Evolutionary conservation across 2,888 invertebrate genomes (phyloP), one percentile per base, ranked within the genome.

Genomic region (Hanleya hanleyi): DNA sequence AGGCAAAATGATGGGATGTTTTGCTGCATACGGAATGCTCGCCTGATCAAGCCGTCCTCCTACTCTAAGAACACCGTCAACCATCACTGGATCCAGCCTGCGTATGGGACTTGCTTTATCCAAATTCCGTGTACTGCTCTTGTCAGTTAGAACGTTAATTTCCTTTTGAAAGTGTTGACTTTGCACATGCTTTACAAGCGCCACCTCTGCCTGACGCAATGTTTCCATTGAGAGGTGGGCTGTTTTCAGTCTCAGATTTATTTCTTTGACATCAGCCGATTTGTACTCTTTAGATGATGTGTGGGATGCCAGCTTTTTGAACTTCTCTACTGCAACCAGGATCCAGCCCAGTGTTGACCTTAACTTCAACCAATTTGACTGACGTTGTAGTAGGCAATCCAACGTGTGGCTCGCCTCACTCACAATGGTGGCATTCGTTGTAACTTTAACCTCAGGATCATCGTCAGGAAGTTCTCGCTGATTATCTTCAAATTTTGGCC

Each of bases 1-100:
- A 1, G 69, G 69, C 32, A 62, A 29, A 2, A 69, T 61, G 26
- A 69, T 35, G 9, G 69, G 69, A 22, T 69, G 69, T 22, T 61
- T 57, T 0, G 62, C 33, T 18, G 41, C n/a, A 49, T 18, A 47
- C 1, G 67, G 47, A 6, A 67, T 47, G 26, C 22, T 47, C 41
- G 49, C 26, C 32, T 49, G 47, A 4, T 35, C 12, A 5, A 67
- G 26, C 29, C 49, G 38, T 1, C 67, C 47, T 22, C 67, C 67
- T 29, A 49, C 67, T 67, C 67, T 49, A 18, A 67, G 38, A 22
- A 67, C 29, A 9, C 32, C 47, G 18, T 50, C 26, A 6, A 47
- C 22, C 12, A 35, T 35, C 15, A 68, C 12, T 26, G 62, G 62
- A 35, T 69, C 62, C 37, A 69, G 22, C 37, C 37, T 69, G 22